Base-by-base conservation (phyloP, 2,113 vertebrate species). In the Tupaia chinensis region DNA sequence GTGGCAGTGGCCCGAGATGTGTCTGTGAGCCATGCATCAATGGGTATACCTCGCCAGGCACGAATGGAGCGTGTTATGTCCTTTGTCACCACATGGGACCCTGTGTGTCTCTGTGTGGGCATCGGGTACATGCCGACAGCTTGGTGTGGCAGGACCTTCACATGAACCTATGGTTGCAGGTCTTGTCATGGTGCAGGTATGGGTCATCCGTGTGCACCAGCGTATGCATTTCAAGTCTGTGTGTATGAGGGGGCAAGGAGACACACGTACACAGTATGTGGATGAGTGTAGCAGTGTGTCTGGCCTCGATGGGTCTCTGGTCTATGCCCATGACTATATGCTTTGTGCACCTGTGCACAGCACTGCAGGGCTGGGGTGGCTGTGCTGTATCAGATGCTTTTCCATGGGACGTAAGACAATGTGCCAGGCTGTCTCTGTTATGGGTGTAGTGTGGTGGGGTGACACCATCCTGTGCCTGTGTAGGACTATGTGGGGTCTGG, bases 381-480 rank as follows among this genome's bases (percentile, higher is more conserved):
- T 25, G 27, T 23, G 66, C 11, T 44, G 25, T 7, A 9, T 5
- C 5, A 6, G 34, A 15, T 22, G 29, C 74, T 12, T 60, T 17
- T 7, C 58, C 20, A 4, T 0, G 8, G 17, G 70, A 66, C 0
- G 1, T 1, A 20, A 68, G 81, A 29, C 29, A 13, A 5, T 7
- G 25, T 0, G 0, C 0, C 0, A 4, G 29, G 77, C 0, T 1
- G n/a, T 58, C 27, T 15, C 16, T 5, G 0, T 12, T 5, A 1
- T 0, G 9, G 53, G 20, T 13, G 4, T 13, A 4, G 1, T 13
- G 23, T 0, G 0, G 20, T 2, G 20, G n/a, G 3, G 65, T 11
- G 76, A 22, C 23, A 22, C 23, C 8, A 0, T 8, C 53, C 56
- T n/a, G 32, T 4, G 5, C 22, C 11, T 58, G 13, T 61, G 2